Conservation (phyloP, 2,888 invertebrate species). For the Drosophila suboccidentalis region DNA sequence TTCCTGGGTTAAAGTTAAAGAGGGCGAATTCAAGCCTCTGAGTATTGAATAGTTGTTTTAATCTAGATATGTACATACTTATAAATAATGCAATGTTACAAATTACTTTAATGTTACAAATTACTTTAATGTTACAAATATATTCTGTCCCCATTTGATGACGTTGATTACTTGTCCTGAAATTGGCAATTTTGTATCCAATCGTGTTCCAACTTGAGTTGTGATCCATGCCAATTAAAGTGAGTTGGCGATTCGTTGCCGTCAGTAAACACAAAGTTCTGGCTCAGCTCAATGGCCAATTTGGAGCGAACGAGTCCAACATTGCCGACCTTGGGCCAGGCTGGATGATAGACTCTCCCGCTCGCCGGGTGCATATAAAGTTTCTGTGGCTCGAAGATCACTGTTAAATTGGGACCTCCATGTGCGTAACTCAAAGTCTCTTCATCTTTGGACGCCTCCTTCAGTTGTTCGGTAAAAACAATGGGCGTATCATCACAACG, state of each 20-base stretch:
- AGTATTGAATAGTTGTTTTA: constrained; percentile 86
- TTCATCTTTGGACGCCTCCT: constrained; percentile 69
- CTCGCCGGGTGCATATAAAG: constrained; percentile 92
- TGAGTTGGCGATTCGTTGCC: constrained; percentile 92
- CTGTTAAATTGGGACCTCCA: constrained; percentile 88
- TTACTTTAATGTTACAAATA: no score
- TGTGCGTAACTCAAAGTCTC: constrained; percentile 88
- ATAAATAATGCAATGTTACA: constrained; percentile 23
- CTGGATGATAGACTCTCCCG: constrained; percentile 97
- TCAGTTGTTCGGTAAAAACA: constrained; percentile 94
- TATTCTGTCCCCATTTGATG: constrained; percentile 1
- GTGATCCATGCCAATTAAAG: constrained; percentile 90
- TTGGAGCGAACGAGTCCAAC: constrained; percentile 95
- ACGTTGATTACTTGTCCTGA: neutral
- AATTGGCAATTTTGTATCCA: constrained; percentile 87
- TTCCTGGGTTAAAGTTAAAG: constrained; percentile 95
- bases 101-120: constrained; percentile 2
- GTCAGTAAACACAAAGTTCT: constrained; percentile 90
- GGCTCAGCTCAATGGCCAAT: constrained; percentile 94
- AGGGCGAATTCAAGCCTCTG: constrained; percentile 92
- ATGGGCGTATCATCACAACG: constrained; percentile 98
- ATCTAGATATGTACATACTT: constrained; percentile 27
- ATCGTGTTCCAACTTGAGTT: constrained; percentile 87
- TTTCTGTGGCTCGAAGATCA: constrained; percentile 91
- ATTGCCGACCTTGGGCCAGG: constrained; percentile 90